Base-by-base conservation (phyloP, 2,113 vertebrate species). In the Malurus alboscapulatus region DNA sequence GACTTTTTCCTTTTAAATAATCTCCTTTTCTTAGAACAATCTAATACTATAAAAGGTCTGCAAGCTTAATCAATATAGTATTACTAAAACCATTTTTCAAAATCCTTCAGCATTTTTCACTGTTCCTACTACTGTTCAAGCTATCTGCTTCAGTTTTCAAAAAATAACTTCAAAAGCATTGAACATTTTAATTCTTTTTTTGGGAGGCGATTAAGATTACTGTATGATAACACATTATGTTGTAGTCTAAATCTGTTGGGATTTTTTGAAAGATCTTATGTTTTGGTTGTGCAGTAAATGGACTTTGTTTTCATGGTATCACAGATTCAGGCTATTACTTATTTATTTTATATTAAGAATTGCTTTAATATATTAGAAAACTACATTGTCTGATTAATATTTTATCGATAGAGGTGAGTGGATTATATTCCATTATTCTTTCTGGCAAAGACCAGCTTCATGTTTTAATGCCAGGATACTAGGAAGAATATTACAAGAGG, bases 61-160 rank as follows among this genome's bases (percentile, higher is more conserved):
- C 34, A 90, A 92, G 15, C 32, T 91, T 87, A 87, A 92, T 93
- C 50, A 91, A 26, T 76, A 61, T 25, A 76, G 7, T 47, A 47
- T 75, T 85, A 77, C 30, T 94, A 59, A 87, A 93, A 88, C 15
- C 22, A 75, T 92, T 24, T 94, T 88, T 87, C 30, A 87, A 55
- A 92, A 77, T 79, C 6, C 19, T 76, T 88, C 13, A 90, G 19
- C 12, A 12, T 25, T 94, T 93, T 88, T 82, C 10, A 55, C 14
- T 48, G 11, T 55, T 88, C 15, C 19, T 65, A 5, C 50, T 72
- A 19, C 32, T 63, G 17, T 83, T 95, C 44, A 88, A 93, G 48
- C 36, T 82, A 40, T 81, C 42, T 78, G 16, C 48, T 81, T 67
- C 42, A 54, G 17, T 87, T 87, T 85, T 76, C 32, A 66, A 69